Evolutionary conservation across 2,888 invertebrate species (phyloP).

Genomic region (Melipona bicolor): DNA sequence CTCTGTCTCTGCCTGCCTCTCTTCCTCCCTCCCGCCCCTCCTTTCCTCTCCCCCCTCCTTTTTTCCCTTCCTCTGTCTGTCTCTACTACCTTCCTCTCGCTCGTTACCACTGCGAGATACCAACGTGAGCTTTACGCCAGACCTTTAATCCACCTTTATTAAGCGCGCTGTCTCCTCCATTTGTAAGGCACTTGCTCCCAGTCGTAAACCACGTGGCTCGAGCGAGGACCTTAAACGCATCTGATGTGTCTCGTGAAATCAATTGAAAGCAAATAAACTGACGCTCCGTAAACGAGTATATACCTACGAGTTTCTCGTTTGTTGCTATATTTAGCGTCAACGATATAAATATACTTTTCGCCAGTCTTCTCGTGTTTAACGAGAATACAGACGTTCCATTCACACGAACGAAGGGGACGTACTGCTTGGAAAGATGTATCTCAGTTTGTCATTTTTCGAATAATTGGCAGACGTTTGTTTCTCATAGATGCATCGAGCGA

Average conservation of each 20-base stretch:
- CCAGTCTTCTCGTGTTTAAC: not conserved
- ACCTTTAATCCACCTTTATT: conserved; percentile 58
- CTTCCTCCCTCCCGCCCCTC: not conserved
- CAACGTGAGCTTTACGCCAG: conserved; percentile 24
- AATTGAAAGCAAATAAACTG: conserved; percentile 52
- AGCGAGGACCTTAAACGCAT: conserved; percentile 33
- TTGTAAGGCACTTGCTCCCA: conserved; percentile 44
- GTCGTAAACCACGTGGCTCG: conserved; percentile 51
- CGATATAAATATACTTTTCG: conserved; percentile 13
- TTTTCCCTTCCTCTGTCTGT: not conserved
- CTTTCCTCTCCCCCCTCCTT: too few species aligned
- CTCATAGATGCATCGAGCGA: not conserved
- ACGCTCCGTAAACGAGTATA: conserved; percentile 33
- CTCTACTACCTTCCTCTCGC: not conserved
- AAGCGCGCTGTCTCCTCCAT: conserved; percentile 41
- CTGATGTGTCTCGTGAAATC: conserved; percentile 48
- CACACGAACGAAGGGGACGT: not conserved
- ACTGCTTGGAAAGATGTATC: not conserved
- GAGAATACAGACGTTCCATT: not conserved
- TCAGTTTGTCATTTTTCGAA: not conserved
- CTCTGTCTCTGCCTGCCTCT: too few species aligned
- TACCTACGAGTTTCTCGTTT: conserved; percentile 27
- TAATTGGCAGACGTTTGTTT: not conserved
- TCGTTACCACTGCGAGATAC: not conserved
- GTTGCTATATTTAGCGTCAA: conserved; percentile 34